Evolutionary conservation across 2,888 invertebrate genomes (phyloP), one percentile per base, ranked within the genome.

Genomic region (Lasioglossum leucozonium): DNA sequence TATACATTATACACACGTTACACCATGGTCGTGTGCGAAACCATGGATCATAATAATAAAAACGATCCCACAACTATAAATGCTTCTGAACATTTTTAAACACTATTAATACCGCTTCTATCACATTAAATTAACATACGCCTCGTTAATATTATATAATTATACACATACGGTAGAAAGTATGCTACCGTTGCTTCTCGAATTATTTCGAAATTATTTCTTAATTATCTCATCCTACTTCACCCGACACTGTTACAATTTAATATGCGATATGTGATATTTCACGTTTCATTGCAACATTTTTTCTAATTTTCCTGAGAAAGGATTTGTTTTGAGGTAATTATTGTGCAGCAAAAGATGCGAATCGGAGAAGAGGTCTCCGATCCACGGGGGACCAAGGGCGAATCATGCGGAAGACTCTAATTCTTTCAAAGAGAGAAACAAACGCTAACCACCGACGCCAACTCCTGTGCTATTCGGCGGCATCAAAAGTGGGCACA

Each of bases 1-100:
- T 79, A 44, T 71, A 55, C 26, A 34, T 77, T 79, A 44, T 71
- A 55, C 26, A 34, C 22, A 69, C 79, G 75, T 88, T 81, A 40
- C 37, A 22, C 30, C 40, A 42, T 62, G 22, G 40, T 58, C 6
- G 26, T 65, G 65, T 34, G 65, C 16, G 42, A 51, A 67, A 67
- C 22, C n/a, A 37, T 67, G 30, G 22, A 67, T 37, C 18, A 22
- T 16, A 16, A 30, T 16, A 65, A 65, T 34, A 65, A 65, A 65
- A 34, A 58, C 26, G 2, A 58, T 58, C 58, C 26, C 58, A 58
- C 58, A 58, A 2, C n/a, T 58, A 58, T 58, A 58, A 58, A 58
- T 58, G 5, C 58, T 30, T 58, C 5, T 5, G 26, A 58, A 26
- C 58, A 26, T 30, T 16, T 55, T 58, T 58, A 58, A 58, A 58